These are phyloP conservation scores for Acrossocheilus fasciatus DNA, from an alignment of 2,797 vertebrate species.

Conservation along the genomic window DNA sequence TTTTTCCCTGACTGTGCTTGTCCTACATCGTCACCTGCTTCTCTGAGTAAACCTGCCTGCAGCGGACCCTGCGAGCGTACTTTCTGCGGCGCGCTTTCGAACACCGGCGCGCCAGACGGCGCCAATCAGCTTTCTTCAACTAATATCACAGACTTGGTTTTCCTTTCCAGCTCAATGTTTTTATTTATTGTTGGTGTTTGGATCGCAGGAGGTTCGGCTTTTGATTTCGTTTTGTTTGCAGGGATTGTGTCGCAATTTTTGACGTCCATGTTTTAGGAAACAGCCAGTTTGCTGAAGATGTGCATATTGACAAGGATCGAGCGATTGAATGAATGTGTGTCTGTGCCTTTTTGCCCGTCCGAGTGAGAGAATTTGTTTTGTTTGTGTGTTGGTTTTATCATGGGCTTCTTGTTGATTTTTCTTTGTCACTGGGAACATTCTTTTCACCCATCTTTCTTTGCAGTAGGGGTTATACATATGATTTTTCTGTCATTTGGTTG, in stretches of 20 bases:
- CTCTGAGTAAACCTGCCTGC: too few species aligned
- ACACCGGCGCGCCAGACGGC: neutral
- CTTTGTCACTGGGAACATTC: slow-evolving; percentile 5
- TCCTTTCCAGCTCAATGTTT: neutral
- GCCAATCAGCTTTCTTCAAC: neutral
- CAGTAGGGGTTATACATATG: neutral
- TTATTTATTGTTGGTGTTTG: slow-evolving; percentile 58
- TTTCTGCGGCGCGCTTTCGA: too few species aligned
- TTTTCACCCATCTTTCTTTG: neutral
- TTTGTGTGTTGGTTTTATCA: neutral
- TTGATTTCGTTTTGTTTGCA: neutral
- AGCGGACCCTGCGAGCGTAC: slow-evolving; percentile 23
- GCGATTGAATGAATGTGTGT: slow-evolving; percentile 3
- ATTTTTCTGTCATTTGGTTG: neutral
- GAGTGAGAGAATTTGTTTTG: neutral
- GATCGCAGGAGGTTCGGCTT: slow-evolving; percentile 20
- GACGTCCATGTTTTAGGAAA: neutral
- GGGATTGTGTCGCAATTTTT: neutral
- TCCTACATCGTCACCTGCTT: neutral
- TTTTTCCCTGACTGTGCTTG: slow-evolving; percentile 35
- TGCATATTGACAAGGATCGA: neutral
- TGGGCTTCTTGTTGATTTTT: slow-evolving; percentile 29
- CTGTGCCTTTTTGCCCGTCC: slow-evolving; percentile 32
- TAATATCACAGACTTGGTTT: slow-evolving; percentile 1
- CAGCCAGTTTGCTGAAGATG: neutral